A percentile compares a stretch with the other conserved stretches of the same genome.
These are phyloP conservation scores for Mareca penelope DNA, from an alignment of 2,797 vertebrate genomes.

Conservation along the genomic window DNA sequence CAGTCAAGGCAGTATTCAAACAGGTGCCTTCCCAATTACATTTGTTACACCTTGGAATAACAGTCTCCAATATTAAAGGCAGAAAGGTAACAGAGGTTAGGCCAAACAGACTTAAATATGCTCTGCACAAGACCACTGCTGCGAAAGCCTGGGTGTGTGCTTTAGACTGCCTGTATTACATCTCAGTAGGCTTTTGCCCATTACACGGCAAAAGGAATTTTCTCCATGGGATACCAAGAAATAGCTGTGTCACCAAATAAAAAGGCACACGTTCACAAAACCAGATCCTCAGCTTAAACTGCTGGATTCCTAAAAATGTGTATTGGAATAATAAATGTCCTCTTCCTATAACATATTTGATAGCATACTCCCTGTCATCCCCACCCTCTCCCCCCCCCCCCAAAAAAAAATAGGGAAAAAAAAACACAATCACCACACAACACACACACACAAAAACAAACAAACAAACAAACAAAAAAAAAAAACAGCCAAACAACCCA, in stretches of 20 bases:
- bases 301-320: background rate
- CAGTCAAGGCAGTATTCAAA: slow-evolving; percentile 55
- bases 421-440: too few species aligned
- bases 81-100: background rate
- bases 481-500: background rate
- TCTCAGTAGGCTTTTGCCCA: background rate
- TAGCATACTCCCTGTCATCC: background rate
- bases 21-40: slow-evolving; percentile 51
- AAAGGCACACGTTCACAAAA: background rate
- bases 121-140: background rate
- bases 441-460: background rate
- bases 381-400: too few species aligned
- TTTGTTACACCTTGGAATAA: slow-evolving; percentile 62
- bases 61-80: slow-evolving; percentile 34
- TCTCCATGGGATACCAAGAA: background rate
- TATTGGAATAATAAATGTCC: background rate
- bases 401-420: background rate
- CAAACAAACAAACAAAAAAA: too few species aligned
- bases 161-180: background rate
- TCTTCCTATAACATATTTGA: background rate
- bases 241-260: background rate
- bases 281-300: background rate
- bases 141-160: background rate
- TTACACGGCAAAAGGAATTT: background rate
- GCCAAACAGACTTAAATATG: background rate